Conservation (phyloP, 2,888 invertebrate species). For the Polia nebulosa region DNA sequence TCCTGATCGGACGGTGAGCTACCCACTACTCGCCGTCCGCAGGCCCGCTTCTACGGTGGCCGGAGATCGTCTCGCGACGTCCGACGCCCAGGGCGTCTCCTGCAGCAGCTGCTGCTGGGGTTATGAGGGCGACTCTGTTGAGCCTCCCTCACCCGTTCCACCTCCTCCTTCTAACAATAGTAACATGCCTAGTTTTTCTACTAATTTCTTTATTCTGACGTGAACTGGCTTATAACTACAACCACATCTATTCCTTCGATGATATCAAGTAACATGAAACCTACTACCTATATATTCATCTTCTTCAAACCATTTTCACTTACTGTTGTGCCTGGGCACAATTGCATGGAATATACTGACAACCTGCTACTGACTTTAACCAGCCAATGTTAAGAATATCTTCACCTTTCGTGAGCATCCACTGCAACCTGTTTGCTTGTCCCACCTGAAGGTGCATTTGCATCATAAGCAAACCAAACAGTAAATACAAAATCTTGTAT, state of each 20-base stretch:
- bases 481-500: slow-evolving; percentile 33
- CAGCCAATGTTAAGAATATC: slow-evolving; percentile 9
- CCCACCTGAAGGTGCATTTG: slow-evolving; percentile 44
- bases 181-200: too few relatives aligned
- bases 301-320: not conserved
- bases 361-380: not conserved
- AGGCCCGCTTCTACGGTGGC: too few relatives aligned
- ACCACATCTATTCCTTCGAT: not conserved
- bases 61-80: too few relatives aligned
- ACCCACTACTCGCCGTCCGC: too few relatives aligned
- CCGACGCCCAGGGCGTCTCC: too few relatives aligned
- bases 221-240: not conserved
- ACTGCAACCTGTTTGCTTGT: slow-evolving; percentile 34
- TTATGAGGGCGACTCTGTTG: too few relatives aligned
- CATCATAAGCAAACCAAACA: slow-evolving; percentile 51
- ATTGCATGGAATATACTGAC: slow-evolving; percentile 2
- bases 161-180: too few relatives aligned
- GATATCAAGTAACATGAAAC: not conserved
- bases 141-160: too few relatives aligned
- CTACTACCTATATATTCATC: slow-evolving; percentile 3
- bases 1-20: too few relatives aligned
- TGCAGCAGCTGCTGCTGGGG: too few relatives aligned
- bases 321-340: not conserved
- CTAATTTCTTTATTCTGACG: not conserved
- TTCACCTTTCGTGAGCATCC: slow-evolving; percentile 12